These are phyloP conservation scores for Lamellibrachia columna DNA, from an alignment of 2,888 invertebrate species.

Conservation along the genomic window DNA sequence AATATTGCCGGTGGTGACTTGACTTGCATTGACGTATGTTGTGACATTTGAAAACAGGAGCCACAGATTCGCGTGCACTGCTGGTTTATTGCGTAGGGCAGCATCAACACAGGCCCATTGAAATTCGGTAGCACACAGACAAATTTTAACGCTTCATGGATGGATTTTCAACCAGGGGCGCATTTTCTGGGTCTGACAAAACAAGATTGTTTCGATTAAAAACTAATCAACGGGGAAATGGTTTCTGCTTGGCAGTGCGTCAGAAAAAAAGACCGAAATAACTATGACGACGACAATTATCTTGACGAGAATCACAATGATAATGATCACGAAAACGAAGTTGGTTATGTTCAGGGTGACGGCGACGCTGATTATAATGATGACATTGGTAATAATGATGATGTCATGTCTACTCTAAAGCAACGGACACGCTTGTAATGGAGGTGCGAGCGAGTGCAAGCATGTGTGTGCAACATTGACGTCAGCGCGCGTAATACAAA, in stretches of 20 bases:
- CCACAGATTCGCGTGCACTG: background rate
- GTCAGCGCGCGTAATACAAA: background rate
- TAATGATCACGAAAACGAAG: background rate
- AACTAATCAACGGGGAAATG: too few species aligned
- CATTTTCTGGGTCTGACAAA: background rate
- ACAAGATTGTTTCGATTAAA: background rate
- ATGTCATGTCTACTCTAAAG: background rate
- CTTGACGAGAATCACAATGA: background rate
- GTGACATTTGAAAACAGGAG: background rate
- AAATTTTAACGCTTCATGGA: background rate
- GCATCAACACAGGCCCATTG: background rate
- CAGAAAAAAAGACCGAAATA: too few species aligned
- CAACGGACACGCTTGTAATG: background rate
- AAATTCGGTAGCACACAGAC: background rate
- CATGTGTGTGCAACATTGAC: background rate
- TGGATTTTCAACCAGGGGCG: background rate
- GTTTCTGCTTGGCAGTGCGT: too few species aligned
- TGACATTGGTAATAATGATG: background rate
- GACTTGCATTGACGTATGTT: background rate
- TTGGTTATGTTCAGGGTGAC: background rate
- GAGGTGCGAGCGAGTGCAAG: background rate
- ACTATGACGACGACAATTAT: too few species aligned
- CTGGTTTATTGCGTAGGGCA: background rate
- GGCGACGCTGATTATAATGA: conserved; percentile 9
- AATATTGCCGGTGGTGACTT: background rate